These are phyloP conservation scores for Fistularia tabacaria DNA, from an alignment of 2,797 vertebrate genomes.

Conservation along the genomic window DNA sequence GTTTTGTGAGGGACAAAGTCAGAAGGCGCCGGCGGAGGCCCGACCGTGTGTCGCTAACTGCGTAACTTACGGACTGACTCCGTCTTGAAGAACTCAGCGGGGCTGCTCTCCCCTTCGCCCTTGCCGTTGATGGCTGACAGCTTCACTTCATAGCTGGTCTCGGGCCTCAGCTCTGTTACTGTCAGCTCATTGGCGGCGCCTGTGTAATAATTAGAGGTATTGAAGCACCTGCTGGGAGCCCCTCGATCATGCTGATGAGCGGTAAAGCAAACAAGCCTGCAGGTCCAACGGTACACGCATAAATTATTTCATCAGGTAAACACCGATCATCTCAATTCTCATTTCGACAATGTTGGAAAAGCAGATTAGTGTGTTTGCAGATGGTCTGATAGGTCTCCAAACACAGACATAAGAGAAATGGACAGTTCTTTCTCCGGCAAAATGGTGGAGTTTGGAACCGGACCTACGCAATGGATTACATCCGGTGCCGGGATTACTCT, in stretches of 20 bases:
- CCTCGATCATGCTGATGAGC: slow-evolving; percentile 35
- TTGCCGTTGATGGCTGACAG: slow-evolving; percentile 95
- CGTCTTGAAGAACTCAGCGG: slow-evolving; percentile 83
- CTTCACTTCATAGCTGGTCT: slow-evolving; percentile 85
- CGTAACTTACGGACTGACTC: slow-evolving; percentile 98
- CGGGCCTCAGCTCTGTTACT: slow-evolving; percentile 85
- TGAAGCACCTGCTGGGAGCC: slow-evolving; percentile 22
- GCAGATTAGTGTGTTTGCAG: slow-evolving; percentile 33
- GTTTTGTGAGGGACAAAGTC: slow-evolving; percentile 10
- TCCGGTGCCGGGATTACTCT: too few relatives aligned
- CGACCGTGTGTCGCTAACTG: too few relatives aligned
- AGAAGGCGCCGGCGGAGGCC: slow-evolving; percentile 20
- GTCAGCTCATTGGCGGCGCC: slow-evolving; percentile 78
- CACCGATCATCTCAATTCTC: slow-evolving; percentile 36
- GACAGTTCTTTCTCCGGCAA: too few relatives aligned
- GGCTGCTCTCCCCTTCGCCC: slow-evolving; percentile 88
- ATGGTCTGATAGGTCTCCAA: slow-evolving; percentile 9
- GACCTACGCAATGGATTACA: too few relatives aligned
- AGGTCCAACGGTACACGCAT: slow-evolving; percentile 37
- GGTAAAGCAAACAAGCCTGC: slow-evolving; percentile 28
- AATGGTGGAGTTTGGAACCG: too few relatives aligned
- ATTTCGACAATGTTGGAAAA: slow-evolving; percentile 38
- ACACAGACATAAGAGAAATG: too few relatives aligned
- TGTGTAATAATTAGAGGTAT: slow-evolving; percentile 54
- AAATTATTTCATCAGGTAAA: slow-evolving; percentile 37